Conservation (phyloP, 2,113 vertebrate genomes). For the Archilochus colubris region DNA sequence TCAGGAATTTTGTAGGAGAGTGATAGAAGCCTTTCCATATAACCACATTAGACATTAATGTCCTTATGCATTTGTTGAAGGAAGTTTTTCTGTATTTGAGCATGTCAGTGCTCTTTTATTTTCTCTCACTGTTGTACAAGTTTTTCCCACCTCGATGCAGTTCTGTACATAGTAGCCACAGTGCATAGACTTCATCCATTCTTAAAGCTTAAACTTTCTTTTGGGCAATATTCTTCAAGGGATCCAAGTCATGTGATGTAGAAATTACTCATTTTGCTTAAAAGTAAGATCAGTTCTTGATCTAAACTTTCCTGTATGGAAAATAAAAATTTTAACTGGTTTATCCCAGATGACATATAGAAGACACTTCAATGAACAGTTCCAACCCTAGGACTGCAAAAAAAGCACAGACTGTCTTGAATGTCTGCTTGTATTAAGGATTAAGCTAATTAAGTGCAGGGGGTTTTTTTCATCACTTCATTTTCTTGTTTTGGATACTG, state of each 20-base stretch:
- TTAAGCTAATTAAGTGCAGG: neutral
- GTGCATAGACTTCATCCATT: neutral
- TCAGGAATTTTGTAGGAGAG: neutral
- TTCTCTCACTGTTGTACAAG: neutral
- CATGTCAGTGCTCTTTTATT: neutral
- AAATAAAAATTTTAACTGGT: neutral
- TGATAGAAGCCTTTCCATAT: neutral
- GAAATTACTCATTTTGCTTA: neutral
- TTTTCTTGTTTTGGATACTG: neutral
- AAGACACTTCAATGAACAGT: neutral
- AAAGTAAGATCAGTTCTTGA: neutral
- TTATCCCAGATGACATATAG: neutral
- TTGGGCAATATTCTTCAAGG: neutral
- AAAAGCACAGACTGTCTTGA: neutral
- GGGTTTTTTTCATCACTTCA: neutral
- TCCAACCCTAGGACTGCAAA: neutral
- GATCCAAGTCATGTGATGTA: neutral
- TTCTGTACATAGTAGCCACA: neutral
- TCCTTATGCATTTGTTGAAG: neutral
- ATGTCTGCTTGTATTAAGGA: neutral
- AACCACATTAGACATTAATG: neutral
- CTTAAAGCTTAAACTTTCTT: neutral
- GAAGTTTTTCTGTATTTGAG: rapidly evolving
- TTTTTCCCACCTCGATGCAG: neutral
- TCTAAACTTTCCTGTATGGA: neutral